Percentiles rank a stretch among this genome's conserved stretches.
Conservation (phyloP, 2,113 vertebrate species). For the Callochromis pleurospilus region DNA sequence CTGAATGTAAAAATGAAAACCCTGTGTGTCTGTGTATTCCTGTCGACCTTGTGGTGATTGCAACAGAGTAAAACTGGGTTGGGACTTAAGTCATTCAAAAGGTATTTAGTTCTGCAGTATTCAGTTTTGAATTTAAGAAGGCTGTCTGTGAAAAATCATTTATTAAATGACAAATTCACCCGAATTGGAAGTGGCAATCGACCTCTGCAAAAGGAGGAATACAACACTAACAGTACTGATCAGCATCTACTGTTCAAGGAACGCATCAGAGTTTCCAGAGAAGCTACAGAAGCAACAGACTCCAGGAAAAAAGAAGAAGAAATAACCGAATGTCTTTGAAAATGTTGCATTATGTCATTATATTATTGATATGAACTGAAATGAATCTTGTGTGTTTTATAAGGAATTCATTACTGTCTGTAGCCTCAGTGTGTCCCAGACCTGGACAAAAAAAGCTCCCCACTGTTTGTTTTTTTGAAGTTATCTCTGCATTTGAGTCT, state of each 20-base stretch:
- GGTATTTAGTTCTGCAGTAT: not conserved
- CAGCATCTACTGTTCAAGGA: not conserved
- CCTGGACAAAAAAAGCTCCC: conserved; percentile 34
- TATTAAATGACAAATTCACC: conserved; percentile 15
- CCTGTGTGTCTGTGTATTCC: conserved; percentile 28
- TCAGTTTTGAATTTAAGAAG: not conserved
- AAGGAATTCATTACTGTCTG: conserved; percentile 59
- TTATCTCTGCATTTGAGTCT: not conserved
- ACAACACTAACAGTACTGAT: not conserved
- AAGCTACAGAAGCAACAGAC: conserved; percentile 8
- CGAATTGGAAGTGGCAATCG: not conserved
- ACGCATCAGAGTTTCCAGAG: not conserved
- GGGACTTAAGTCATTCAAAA: not conserved
- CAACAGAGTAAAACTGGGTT: not conserved
- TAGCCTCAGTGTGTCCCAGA: conserved; percentile 61
- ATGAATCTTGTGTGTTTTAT: conserved; percentile 56
- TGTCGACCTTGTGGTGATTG: conserved; percentile 18
- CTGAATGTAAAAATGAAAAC: conserved; percentile 41
- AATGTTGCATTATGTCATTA: conserved; percentile 46
- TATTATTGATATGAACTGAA: conserved; percentile 30
- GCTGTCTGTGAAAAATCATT: not conserved
- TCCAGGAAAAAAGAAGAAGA: not conserved
- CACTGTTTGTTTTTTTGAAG: not conserved
- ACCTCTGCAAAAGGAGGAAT: not conserved
- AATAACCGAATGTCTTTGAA: conserved; percentile 23